These are phyloP conservation scores for Polyergus mexicanus DNA, from an alignment of 1,140 invertebrate genomes.

Conservation along the genomic window DNA sequence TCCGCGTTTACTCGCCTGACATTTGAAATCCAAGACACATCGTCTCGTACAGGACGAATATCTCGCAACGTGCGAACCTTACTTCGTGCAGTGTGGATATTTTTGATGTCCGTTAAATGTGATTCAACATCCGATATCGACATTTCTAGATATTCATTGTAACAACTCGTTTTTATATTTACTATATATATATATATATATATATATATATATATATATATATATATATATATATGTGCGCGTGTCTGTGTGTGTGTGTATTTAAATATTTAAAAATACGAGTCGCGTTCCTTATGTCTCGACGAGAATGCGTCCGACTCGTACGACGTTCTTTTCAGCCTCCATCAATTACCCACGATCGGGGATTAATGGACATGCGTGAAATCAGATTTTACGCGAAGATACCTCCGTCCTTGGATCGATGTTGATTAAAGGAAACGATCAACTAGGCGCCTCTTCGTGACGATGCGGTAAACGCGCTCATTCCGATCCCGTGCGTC, in stretches of 20 bases:
- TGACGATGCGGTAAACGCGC: conserved; percentile 29
- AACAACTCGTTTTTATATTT: background rate
- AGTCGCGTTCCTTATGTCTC: conserved; percentile 4
- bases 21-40: conserved; percentile 76
- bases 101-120: background rate
- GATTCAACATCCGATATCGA: background rate
- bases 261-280: too few species aligned
- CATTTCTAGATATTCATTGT: background rate
- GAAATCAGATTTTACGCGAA: conserved; percentile 77
- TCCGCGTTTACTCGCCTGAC: conserved; percentile 76
- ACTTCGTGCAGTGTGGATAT: background rate
- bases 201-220: too few species aligned
- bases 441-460: background rate
- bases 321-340: conserved; percentile 48
- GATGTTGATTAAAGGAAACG: conserved; percentile 24
- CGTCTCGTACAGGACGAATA: conserved; percentile 57
- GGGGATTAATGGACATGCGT: conserved; percentile 75
- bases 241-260: too few species aligned
- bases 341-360: conserved; percentile 74
- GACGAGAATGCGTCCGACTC: conserved; percentile 28
- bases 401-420: conserved; percentile 27
- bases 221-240: too few species aligned
- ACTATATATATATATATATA: background rate
- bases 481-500: background rate
- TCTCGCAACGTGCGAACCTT: conserved; percentile 26